Percentiles rank a stretch among this genome's conserved stretches.
Evolutionary conservation across 2,113 vertebrate species (phyloP).

Genomic region (Bos taurus): ARS-UCD2.0 NC_037330.1:95288501-95289000

Average conservation of each 20-base stretch:
- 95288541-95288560: background rate
- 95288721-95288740: background rate
- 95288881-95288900: background rate
- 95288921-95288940: background rate
- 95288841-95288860: background rate
- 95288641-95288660: background rate
- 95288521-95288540: background rate
- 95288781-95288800: background rate
- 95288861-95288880: background rate
- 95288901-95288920: background rate
- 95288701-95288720: background rate
- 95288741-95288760: background rate
- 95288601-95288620: background rate
- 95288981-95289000: background rate
- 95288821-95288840: background rate
- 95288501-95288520: background rate
- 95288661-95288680: background rate
- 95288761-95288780: constrained; percentile 1
- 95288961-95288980: background rate
- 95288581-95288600: background rate
- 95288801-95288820: background rate
- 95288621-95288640: background rate
- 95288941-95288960: background rate
- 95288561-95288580: background rate
- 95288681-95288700: background rate